Evolutionary conservation across 2,888 invertebrate genomes (phyloP).

Genomic region (Clusia tigrina): DNA sequence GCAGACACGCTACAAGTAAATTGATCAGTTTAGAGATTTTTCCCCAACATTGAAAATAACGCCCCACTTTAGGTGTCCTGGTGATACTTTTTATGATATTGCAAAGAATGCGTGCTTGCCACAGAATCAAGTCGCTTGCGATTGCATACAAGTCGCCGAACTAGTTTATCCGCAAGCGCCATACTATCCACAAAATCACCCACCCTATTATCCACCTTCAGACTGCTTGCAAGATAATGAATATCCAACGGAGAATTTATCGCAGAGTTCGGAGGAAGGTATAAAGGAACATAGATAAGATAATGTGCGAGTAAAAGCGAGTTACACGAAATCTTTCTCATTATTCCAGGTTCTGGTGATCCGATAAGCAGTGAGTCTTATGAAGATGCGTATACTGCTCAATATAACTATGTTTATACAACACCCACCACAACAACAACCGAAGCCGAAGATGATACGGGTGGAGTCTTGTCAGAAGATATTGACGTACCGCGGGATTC

Average conservation of each 20-base stretch:
- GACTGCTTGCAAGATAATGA: conserved; percentile 31
- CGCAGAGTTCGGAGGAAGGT: too few species aligned
- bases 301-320: too few species aligned
- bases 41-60: too few species aligned
- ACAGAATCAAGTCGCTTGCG: conserved; percentile 42
- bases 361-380: too few species aligned
- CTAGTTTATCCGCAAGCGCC: conserved; percentile 39
- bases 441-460: too few species aligned
- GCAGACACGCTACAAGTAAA: conserved; percentile 60
- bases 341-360: too few species aligned
- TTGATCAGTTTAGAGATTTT: conserved; percentile 4
- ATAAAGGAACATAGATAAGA: too few species aligned
- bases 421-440: too few species aligned
- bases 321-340: background rate
- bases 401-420: too few species aligned
- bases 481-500: too few species aligned
- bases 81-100: conserved; percentile 46
- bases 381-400: too few species aligned
- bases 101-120: conserved; percentile 46
- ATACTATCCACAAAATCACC: conserved; percentile 31
- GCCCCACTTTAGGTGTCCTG: conserved; percentile 47
- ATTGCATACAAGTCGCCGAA: conserved; percentile 40
- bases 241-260: conserved; percentile 34
- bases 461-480: too few species aligned
- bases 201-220: conserved; percentile 27